Evolutionary conservation across 2,888 invertebrate species (phyloP), one percentile per base, ranked within the genome.

Genomic region (Eupithecia pulchellata): DNA sequence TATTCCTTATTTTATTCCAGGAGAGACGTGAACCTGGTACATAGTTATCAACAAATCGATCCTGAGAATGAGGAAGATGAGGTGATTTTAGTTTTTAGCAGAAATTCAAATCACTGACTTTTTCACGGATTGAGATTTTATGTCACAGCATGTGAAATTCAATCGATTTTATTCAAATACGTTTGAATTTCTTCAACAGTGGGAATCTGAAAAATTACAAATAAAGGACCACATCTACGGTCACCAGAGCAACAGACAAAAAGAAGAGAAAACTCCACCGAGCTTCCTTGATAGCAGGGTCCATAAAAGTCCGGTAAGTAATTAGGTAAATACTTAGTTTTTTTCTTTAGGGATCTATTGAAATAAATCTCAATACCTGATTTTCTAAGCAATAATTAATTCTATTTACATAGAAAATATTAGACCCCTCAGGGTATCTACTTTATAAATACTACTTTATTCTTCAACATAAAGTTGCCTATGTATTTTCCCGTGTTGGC

Each of bases 191-290:
- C 1, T 52, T 13, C 11, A 52, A 52, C 52, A 52, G 52, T 52
- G 52, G 52, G 52, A 52, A 25, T 52, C 52, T 11, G 42, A 47
- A 47, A 47, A 47, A n/a, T 47, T 47, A 47, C 25, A 25, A 52
- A 25, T 25, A 52, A 52, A 52, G 9, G 52, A 52, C 11, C 52
- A 52, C 11, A 52, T 52, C 52, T 52, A 52, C 52, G 52, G 52
- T 11, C 2, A 52, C 13, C 25, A 25, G 20, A 20, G 3, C 1
- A 47, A 42, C 42, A 8, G 42, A 42, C 42, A 42, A 42, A 5
- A n/a, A 4, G 39, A 3, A 20, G 47, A 47, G 2, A n/a, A 47
- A 42, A 42, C 36, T 5, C 3, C 9, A 9, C 11, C 4, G 11
- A 25, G 4, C 8, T 8, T n/a, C 8, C 1, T 25, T 25, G 52